Percentiles rank a stretch among this genome's conserved stretches.
Evolutionary conservation across 1,140 invertebrate species (phyloP).

Genomic region (Drosophila orosa): DNA sequence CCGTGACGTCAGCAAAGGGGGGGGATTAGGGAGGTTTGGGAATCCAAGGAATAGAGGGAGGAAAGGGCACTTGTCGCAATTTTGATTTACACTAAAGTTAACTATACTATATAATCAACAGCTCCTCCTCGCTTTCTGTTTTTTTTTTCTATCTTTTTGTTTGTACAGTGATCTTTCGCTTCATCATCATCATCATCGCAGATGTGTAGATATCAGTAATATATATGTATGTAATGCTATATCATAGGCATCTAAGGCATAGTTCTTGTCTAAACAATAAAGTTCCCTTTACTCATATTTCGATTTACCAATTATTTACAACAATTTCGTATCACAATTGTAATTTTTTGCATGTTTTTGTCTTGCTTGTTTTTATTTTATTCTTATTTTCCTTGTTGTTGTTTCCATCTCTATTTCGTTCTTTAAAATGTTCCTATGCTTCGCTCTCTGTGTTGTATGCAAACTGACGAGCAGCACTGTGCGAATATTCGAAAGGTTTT

Average conservation of each 20-base stretch:
- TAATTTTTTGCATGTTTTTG: constrained; percentile 62
- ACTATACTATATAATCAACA: constrained; percentile 72
- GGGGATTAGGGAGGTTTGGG: neutral
- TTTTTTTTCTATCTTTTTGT: constrained; percentile 10
- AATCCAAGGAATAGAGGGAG: neutral
- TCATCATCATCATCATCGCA: constrained; percentile 29
- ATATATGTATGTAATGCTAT: constrained; percentile 58
- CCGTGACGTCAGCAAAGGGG: constrained; percentile 65
- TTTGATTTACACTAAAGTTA: constrained; percentile 79
- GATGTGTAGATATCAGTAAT: constrained; percentile 53
- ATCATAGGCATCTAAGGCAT: constrained; percentile 69
- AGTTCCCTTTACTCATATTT: constrained; percentile 61
- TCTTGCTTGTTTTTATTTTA: constrained; percentile 46
- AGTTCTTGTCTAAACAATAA: constrained; percentile 61
- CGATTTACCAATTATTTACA: constrained; percentile 80
- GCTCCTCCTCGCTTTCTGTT: constrained; percentile 15
- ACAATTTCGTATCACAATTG: constrained; percentile 83
- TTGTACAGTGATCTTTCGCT: constrained; percentile 78
- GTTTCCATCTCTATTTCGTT: constrained; percentile 13
- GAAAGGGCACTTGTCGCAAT: constrained; percentile 25
- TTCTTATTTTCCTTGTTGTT: constrained; percentile 16
- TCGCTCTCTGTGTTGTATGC: constrained; percentile 70
- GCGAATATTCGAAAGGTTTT: constrained; percentile 62
- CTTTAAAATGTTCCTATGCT: constrained; percentile 41
- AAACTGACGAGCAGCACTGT: constrained; percentile 81